Evolutionary conservation across 1,140 invertebrate species (phyloP).

Genomic region (Calosoma granatense): DNA sequence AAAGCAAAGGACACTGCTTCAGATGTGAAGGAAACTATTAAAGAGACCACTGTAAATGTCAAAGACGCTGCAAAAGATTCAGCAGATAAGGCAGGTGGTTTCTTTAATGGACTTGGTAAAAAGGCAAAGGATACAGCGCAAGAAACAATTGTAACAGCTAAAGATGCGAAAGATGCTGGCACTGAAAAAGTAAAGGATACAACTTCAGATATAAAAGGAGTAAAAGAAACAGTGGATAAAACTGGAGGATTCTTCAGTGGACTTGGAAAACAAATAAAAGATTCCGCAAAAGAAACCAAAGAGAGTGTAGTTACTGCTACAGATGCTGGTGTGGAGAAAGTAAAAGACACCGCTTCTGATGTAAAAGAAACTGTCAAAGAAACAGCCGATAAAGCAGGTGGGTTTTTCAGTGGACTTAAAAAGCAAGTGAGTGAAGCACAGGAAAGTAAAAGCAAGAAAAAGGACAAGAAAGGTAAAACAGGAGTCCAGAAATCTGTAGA

Average conservation of each 20-base stretch:
- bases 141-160: not conserved
- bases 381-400: slow-evolving; percentile 6
- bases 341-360: not conserved
- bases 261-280: slow-evolving; percentile 11
- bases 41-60: not conserved
- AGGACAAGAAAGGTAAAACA: slow-evolving; percentile 9
- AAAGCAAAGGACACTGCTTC: not conserved
- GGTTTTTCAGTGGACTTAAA: slow-evolving; percentile 15
- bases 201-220: not conserved
- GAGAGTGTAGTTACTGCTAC: not conserved
- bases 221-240: slow-evolving; percentile 5
- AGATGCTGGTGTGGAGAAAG: not conserved
- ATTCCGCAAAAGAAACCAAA: not conserved
- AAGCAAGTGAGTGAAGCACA: slow-evolving; percentile 10
- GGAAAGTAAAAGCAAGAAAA: slow-evolving; percentile 2
- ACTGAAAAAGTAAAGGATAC: not conserved
- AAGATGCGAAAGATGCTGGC: not conserved
- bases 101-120: not conserved
- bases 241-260: slow-evolving; percentile 13
- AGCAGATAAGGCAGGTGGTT: not conserved
- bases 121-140: not conserved
- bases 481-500: slow-evolving; percentile 8
- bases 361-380: not conserved
- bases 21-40: not conserved
- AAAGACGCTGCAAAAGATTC: slow-evolving; percentile 1